Evolutionary conservation across 2,113 vertebrate genomes (phyloP).

Genomic region (Bubo bubo): DNA sequence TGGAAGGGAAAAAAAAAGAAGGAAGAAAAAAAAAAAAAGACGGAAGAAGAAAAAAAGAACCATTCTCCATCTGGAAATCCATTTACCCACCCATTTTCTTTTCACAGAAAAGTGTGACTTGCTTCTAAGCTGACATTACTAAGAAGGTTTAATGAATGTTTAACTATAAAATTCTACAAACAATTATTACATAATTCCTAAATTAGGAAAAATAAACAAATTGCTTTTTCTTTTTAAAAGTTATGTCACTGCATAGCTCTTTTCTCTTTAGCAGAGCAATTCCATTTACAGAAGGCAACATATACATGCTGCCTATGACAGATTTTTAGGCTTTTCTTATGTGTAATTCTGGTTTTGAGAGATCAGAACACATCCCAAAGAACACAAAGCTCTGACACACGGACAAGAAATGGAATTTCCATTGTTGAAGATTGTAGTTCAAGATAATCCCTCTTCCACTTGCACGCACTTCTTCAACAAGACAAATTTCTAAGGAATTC

Average conservation of each 20-base stretch:
- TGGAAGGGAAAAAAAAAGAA: accelerated
- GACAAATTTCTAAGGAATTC: not conserved
- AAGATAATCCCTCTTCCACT: not conserved
- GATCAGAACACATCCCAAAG: not conserved
- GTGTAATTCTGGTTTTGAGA: not conserved
- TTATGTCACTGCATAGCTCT: not conserved
- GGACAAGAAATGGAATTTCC: not conserved
- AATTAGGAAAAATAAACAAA: not conserved
- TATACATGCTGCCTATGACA: not conserved
- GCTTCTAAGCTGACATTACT: not conserved
- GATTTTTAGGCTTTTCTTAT: not conserved
- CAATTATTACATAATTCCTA: not conserved
- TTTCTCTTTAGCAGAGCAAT: not conserved
- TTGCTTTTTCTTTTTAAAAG: not conserved
- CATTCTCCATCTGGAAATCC: not conserved
- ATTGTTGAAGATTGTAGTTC: accelerated
- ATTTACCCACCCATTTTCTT: not conserved
- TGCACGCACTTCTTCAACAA: not conserved
- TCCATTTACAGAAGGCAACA: not conserved
- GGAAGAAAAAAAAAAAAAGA: no score
- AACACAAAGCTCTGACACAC: not conserved
- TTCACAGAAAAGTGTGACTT: not conserved
- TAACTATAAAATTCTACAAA: not conserved
- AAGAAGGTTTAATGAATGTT: not conserved
- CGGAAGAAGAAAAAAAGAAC: no score